phyloP scores from a whole-genome alignment of 2,113 vertebrate genomes.

The Capra hircus region DNA sequence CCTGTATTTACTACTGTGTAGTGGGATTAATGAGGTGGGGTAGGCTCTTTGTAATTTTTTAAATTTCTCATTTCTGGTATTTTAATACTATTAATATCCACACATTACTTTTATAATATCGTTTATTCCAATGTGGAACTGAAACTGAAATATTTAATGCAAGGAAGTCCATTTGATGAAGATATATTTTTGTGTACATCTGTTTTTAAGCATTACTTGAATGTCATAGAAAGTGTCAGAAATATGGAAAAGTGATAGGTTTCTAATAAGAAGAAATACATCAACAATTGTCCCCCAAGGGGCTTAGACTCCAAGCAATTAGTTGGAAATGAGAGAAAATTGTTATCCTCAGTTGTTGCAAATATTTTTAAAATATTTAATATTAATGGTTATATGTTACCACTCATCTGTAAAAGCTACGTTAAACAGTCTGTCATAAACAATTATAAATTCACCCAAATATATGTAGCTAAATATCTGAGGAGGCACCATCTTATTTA shows the following conservation, averaged over 20 bases:
- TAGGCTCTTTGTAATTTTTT: neutral
- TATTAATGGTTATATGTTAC: neutral
- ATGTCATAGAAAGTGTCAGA: neutral
- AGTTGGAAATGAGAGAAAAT: neutral
- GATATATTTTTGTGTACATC: neutral
- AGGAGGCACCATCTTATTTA: neutral
- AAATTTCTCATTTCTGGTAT: neutral
- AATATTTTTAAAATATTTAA: neutral
- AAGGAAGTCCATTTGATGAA: neutral
- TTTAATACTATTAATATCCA: neutral
- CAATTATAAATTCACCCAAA: neutral
- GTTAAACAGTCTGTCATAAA: neutral
- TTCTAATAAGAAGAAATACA: neutral
- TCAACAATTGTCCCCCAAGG: neutral
- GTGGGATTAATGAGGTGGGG: too few species aligned
- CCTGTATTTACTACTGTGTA: rapidly evolving
- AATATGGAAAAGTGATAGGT: neutral
- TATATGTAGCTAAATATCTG: too few species aligned
- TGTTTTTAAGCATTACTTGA: neutral
- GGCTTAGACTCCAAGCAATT: neutral
- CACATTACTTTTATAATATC: neutral
- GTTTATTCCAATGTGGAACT: neutral
- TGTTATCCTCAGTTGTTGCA: neutral
- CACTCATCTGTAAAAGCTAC: neutral
- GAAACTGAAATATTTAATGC: neutral